Conservation (phyloP, 2,113 vertebrate species). For the Protobothrops flavoviridis region DNA sequence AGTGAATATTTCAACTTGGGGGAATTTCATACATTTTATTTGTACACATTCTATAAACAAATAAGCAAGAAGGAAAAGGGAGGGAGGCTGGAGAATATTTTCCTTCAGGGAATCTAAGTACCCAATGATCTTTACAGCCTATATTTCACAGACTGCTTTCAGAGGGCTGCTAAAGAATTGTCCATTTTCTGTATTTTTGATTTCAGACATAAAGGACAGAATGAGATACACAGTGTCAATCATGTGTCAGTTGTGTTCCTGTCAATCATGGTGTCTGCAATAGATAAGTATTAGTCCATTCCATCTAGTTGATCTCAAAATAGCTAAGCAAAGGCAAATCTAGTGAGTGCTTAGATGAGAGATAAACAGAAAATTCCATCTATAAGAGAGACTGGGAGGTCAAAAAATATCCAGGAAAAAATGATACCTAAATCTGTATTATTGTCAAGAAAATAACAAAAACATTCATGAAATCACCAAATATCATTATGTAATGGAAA, state of each 20-base stretch:
- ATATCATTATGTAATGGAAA: background rate
- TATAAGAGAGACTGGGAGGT: background rate
- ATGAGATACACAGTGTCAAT: background rate
- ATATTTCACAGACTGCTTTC: background rate
- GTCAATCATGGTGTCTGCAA: background rate
- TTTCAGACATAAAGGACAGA: background rate
- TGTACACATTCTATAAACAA: background rate
- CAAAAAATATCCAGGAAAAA: background rate
- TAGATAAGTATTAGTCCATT: background rate
- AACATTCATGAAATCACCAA: background rate
- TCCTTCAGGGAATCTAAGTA: background rate
- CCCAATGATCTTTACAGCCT: background rate
- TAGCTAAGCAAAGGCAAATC: background rate
- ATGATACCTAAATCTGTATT: background rate
- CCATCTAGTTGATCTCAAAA: background rate
- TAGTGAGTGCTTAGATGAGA: background rate
- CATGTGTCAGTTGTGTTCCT: background rate
- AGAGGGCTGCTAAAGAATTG: background rate
- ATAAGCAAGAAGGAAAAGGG: background rate
- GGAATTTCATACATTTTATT: background rate
- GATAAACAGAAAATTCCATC: background rate
- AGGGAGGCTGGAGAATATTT: background rate
- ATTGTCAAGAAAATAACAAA: background rate
- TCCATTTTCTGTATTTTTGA: background rate
- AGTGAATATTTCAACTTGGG: background rate